Conservation (phyloP, 1,140 invertebrate genomes). For the Micrasema minimum region DNA sequence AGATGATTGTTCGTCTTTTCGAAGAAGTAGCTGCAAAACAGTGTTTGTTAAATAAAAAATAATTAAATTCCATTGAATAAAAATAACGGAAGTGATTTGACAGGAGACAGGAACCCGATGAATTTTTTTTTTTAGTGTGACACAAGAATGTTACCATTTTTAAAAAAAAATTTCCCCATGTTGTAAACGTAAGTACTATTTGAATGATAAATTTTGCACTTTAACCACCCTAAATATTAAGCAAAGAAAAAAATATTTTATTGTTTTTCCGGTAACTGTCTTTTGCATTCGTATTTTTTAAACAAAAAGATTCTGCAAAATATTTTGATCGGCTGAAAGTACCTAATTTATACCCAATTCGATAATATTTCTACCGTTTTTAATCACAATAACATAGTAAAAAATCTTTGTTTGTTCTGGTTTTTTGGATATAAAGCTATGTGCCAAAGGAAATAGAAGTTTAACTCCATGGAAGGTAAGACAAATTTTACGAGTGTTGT, state of each 20-base stretch:
- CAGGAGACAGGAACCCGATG: no score
- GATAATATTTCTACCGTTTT: neutral
- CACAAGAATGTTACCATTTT: neutral
- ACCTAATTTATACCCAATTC: neutral
- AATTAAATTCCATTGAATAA: no score
- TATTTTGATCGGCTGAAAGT: neutral
- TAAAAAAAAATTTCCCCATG: slow-evolving; percentile 2
- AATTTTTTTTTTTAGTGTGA: no score
- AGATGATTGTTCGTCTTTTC: slow-evolving; percentile 31
- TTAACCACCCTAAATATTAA: neutral
- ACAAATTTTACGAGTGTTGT: slow-evolving; percentile 1
- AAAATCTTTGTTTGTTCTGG: slow-evolving; percentile 36
- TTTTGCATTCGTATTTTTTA: slow-evolving; percentile 36
- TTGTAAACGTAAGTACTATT: neutral
- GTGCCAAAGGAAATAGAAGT: slow-evolving; percentile 38
- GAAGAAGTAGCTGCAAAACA: neutral
- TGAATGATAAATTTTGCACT: neutral
- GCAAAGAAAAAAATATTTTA: slow-evolving; percentile 10
- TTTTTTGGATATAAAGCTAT: slow-evolving; percentile 47
- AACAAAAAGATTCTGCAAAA: slow-evolving; percentile 4
- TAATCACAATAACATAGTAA: no score
- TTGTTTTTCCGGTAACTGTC: slow-evolving; percentile 37
- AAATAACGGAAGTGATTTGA: no score
- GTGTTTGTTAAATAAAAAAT: no score
- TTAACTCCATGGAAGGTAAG: slow-evolving; percentile 48